Evolutionary conservation across 92 coral and sea anemone species (phyloP), one percentile per base, ranked within the genome.

Genomic region (Zoanthus sansibaricus): DNA sequence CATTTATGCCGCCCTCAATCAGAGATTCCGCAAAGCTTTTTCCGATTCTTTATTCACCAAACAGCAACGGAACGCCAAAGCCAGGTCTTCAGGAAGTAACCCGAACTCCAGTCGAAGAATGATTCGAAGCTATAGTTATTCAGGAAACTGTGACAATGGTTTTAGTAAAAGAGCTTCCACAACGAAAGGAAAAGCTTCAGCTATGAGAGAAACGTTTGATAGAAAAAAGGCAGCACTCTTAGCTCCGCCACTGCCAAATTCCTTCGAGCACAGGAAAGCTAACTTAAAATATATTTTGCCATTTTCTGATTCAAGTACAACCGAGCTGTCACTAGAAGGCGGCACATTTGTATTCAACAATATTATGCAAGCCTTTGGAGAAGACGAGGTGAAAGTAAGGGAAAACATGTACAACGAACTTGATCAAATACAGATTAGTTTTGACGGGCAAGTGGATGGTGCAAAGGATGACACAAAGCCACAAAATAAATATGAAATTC

Each of bases 1-100:
- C 78, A 93, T 92, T 12, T 96, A 96, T 75, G 98, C 98, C 17
- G 92, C 94, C 25, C 91, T 96, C 58, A 96, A 96, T 61, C 94
- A 94, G 59, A 91, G 98, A 54, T 96, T 96, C 72, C 86, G 95
- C 45, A 92, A 88, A 62, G 95, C 96, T 4, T 94, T 94, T 76
- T 86, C 90, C 16, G 90, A 89, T 46, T 87, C 87, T 87, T 56
- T 91, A 0, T 72, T 79, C 32, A 83, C 73, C 13, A 79, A 72
- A 46, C 18, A 45, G 32, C 59, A 85, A 7, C 51, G 9, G 46
- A 79, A 73, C 31, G 72, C 55, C 44, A 87, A 77, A 44, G 87
- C 17, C 9, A 71, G 67, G 18, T 31, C 75, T 3, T 82, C 85
- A 2, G n/a, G 13, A 4, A 45, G 74, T 49, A 46, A 80, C 42